Evolutionary conservation across 1,140 invertebrate genomes (phyloP), one percentile per base, ranked within the genome.

Genomic region (Rhynchophorus ferrugineus): DNA sequence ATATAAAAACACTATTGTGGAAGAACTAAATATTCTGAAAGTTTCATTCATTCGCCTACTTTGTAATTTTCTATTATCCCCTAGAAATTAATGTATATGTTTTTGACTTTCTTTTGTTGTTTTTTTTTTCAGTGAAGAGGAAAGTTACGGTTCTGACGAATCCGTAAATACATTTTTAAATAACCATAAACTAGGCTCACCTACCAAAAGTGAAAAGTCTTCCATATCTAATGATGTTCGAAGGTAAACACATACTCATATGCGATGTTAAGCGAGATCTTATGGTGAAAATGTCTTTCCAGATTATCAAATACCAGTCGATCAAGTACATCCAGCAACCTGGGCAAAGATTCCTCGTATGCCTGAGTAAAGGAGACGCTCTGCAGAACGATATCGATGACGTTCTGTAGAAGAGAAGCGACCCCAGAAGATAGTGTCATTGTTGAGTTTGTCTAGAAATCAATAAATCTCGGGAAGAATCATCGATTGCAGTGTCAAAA

Each of bases 101-200:
- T 16, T 43, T 49, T 20, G 14, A 18, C 7, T 38, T 48, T n/a
- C 5, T 19, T 36, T 34, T 9, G 5, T 39, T 7, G 39, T 16
- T 34, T 39, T 52, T 45, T 39, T 39, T 65, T 69, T 0, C 66
- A 78, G 76, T 58, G 77, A 78, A 29, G 75, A 75, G 57, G 75
- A 77, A 55, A 78, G 75, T 64, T 78, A 77, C 69, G 77, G 76
- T 56, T 78, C 76, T 3, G 77, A 78, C 59, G 78, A 79, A 61
- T 78, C 76, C 0, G 75, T 79, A 38, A 76, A 74, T 54, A 78
- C 76, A 16, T 78, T 78, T 65, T 60, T 78, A 44, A 72, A 75
- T 16, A 78, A 78, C 57, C 75, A 78, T 67, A 77, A 76, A 61
- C 60, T 75, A 41, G 71, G 71, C 38, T 71, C 48, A 19, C 54